Evolutionary conservation across 2,888 invertebrate species (phyloP).

Genomic region (Drosophila cracens): DNA sequence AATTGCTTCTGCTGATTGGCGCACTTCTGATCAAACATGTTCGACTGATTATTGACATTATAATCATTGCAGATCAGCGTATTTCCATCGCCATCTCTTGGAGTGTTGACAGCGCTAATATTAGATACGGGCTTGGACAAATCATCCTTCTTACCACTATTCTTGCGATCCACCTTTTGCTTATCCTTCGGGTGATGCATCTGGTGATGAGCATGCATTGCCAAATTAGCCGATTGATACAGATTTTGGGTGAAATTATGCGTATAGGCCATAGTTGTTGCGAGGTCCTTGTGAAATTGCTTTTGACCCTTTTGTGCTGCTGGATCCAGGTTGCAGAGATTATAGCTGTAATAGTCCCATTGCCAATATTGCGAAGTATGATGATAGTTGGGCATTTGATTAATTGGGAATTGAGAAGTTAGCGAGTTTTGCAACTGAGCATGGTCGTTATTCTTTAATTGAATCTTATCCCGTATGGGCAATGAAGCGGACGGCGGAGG

Average conservation of each 20-base stretch:
- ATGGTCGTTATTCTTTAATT: constrained; percentile 74
- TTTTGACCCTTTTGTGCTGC: constrained; percentile 87
- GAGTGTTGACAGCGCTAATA: constrained; percentile 26
- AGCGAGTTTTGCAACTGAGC: constrained; percentile 81
- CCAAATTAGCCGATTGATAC: constrained; percentile 83
- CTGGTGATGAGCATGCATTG: constrained; percentile 84
- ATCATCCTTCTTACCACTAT: constrained; percentile 82
- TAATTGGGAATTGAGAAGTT: constrained; percentile 88
- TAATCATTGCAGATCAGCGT: constrained; percentile 66
- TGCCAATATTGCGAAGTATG: constrained; percentile 89
- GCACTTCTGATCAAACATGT: constrained; percentile 64
- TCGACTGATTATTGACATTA: constrained; percentile 62
- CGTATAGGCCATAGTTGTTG: constrained; percentile 84
- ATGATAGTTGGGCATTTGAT: constrained; percentile 89
- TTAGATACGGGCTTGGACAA: constrained; percentile 53
- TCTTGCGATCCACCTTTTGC: constrained; percentile 78
- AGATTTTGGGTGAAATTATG: constrained; percentile 84
- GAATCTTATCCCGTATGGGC: constrained; percentile 73
- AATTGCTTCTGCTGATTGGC: constrained; percentile 62
- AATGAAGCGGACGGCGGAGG: constrained; percentile 37
- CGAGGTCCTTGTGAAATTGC: constrained; percentile 86
- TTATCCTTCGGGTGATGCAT: constrained; percentile 82
- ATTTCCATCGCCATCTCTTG: constrained; percentile 57
- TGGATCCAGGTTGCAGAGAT: constrained; percentile 87
- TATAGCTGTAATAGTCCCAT: constrained; percentile 88